Percentiles rank a stretch among this genome's conserved stretches.
phyloP scores from a whole-genome alignment of 1,140 invertebrate species.

The Epicauta chinensis region DNA sequence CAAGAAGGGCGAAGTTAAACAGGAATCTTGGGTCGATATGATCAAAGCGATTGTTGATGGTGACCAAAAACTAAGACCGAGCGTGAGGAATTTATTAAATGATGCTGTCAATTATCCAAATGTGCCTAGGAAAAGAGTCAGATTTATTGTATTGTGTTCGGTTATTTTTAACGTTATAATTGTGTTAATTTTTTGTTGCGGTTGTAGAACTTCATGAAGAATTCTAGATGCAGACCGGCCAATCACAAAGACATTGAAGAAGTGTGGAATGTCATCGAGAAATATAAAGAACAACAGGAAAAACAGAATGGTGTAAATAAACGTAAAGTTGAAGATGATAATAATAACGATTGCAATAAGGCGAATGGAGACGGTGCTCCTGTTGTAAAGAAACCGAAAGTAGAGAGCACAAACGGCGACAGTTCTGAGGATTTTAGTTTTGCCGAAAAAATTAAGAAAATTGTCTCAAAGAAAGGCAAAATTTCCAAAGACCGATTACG shows the following conservation, averaged over 20 bases:
- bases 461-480: conserved; percentile 38
- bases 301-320: conserved; percentile 21
- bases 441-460: conserved; percentile 40
- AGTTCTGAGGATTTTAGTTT: conserved; percentile 38
- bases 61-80: conserved; percentile 48
- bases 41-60: conserved; percentile 66
- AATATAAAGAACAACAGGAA: conserved; percentile 44
- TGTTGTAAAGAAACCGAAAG: conserved; percentile 16
- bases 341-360: conserved; percentile 6
- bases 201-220: conserved; percentile 62
- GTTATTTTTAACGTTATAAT: neutral
- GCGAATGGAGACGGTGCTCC: conserved; percentile 22
- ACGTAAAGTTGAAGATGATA: conserved; percentile 5
- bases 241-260: conserved; percentile 52
- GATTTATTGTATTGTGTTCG: conserved; percentile 62
- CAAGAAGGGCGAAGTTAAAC: conserved; percentile 87
- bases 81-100: conserved; percentile 60
- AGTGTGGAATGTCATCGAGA: conserved; percentile 65
- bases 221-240: conserved; percentile 49
- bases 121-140: conserved; percentile 85
- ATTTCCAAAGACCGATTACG: conserved; percentile 43
- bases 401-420: conserved; percentile 16
- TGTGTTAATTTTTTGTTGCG: conserved; percentile 22
- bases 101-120: conserved; percentile 71
- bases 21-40: conserved; percentile 81